Evolutionary conservation across 2,888 invertebrate genomes (phyloP), one percentile per base, ranked within the genome.

Genomic region (Anthrax anthrax): DNA sequence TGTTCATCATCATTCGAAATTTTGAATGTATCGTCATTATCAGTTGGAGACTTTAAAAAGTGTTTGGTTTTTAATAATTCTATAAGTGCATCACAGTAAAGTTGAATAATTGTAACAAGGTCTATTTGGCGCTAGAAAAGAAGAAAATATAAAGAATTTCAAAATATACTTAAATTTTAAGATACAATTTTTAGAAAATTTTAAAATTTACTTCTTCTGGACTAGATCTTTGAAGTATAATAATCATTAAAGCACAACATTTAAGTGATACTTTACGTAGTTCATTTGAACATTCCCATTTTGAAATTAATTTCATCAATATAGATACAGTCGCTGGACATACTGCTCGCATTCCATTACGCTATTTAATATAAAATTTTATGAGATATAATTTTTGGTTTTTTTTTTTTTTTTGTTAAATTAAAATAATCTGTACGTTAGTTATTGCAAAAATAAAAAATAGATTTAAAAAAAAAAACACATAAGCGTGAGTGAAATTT

Each of bases 321-420:
- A 77, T 67, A 50, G 75, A 74, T 43, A 76, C 69, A 13, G 77
- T 77, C 18, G 77, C 76, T 16, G 77, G 77, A 54, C 75, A 76
- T 50, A 77, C 74, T 40, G 75, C 75, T 52, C 72, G 69, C 60
- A 76, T 65, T 38, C 76, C 76, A 70, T 78, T 78, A 45, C 70
- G 69, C 70, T 77, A 68, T 42, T 34, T 34, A 4, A 34, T 29
- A 29, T 29, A 29, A 9, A 29, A 29, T 9, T 29, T n/a, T n/a
- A n/a, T n/a, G n/a, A n/a, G n/a, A n/a, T n/a, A n/a, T n/a, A n/a
- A n/a, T n/a, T n/a, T n/a, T n/a, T n/a, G n/a, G n/a, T n/a, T n/a
- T n/a, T n/a, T n/a, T n/a, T n/a, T n/a, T n/a, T n/a, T n/a, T n/a
- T n/a, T n/a, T n/a, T n/a, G n/a, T n/a, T n/a, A n/a, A n/a, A n/a